phyloP scores from a whole-genome alignment of 2,113 vertebrate genomes.

The Chionis minor region DNA sequence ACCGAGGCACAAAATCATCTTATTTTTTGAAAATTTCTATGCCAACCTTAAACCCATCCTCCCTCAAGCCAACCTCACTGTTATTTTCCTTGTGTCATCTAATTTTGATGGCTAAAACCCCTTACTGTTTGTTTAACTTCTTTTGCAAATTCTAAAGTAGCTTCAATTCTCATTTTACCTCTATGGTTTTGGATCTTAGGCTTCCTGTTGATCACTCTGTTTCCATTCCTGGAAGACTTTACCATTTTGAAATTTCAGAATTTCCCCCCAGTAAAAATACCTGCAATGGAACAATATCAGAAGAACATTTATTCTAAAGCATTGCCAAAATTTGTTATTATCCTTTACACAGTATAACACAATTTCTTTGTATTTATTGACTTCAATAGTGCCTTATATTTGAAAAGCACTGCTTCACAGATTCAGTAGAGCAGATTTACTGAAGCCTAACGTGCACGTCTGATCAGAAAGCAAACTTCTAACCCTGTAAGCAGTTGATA shows the following conservation, averaged over 20 bases:
- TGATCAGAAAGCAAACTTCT: neutral
- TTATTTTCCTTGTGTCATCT: neutral
- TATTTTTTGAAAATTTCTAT: neutral
- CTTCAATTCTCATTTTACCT: neutral
- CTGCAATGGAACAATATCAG: neutral
- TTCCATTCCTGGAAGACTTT: neutral
- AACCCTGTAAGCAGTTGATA: neutral
- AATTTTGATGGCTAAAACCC: neutral
- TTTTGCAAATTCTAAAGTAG: neutral
- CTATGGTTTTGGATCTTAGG: neutral
- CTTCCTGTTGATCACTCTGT: neutral
- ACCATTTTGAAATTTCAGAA: neutral
- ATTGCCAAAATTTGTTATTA: neutral
- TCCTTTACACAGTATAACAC: neutral
- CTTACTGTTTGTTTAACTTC: neutral
- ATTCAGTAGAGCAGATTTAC: neutral
- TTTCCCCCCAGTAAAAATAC: neutral
- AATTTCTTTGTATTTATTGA: neutral
- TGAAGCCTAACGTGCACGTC: neutral
- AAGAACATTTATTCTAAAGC: neutral
- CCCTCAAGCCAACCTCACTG: neutral
- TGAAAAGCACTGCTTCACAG: neutral
- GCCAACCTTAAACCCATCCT: neutral
- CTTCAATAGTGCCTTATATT: neutral
- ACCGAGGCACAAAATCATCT: neutral